These are phyloP conservation scores for Rhopalosiphum padi DNA, from an alignment of 1,140 invertebrate genomes.

Conservation along the genomic window DNA sequence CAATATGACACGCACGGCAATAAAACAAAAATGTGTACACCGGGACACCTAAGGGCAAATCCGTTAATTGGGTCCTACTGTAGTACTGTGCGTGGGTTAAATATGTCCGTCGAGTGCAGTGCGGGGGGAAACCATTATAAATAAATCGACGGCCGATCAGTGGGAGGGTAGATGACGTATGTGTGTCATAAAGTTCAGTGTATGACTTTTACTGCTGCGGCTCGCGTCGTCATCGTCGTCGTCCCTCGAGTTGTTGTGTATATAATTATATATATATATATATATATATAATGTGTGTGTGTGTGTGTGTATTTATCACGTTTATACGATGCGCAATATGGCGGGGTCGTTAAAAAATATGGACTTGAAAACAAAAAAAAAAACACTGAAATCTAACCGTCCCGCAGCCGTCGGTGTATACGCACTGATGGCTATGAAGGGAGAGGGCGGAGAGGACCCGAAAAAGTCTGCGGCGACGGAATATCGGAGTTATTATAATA, in stretches of 20 bases:
- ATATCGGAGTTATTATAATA: background rate
- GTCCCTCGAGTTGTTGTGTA: background rate
- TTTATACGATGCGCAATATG: background rate
- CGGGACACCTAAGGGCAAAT: background rate
- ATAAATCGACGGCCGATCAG: background rate
- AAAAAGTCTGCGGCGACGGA: background rate
- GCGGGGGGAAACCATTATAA: background rate
- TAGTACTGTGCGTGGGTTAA: background rate
- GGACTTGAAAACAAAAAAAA: background rate
- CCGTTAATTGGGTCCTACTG: slow-evolving; percentile 15
- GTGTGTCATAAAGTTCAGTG: background rate
- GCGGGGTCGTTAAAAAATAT: slow-evolving; percentile 1
- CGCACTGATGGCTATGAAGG: background rate
- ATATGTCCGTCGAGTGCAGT: background rate
- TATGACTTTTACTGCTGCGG: slow-evolving; percentile 4
- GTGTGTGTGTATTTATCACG: background rate
- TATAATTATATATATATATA: background rate
- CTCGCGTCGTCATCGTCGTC: background rate
- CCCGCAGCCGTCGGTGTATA: no score
- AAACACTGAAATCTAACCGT: background rate
- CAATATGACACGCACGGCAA: background rate
- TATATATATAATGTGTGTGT: background rate
- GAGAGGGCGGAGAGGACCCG: background rate
- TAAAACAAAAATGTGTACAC: background rate
- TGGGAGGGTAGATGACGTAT: background rate